A percentile compares a stretch with the other conserved stretches of the same genome.
These are phyloP conservation scores for Dendrocincla tyrannina DNA, from an alignment of 2,797 vertebrate genomes.

Conservation along the genomic window DNA sequence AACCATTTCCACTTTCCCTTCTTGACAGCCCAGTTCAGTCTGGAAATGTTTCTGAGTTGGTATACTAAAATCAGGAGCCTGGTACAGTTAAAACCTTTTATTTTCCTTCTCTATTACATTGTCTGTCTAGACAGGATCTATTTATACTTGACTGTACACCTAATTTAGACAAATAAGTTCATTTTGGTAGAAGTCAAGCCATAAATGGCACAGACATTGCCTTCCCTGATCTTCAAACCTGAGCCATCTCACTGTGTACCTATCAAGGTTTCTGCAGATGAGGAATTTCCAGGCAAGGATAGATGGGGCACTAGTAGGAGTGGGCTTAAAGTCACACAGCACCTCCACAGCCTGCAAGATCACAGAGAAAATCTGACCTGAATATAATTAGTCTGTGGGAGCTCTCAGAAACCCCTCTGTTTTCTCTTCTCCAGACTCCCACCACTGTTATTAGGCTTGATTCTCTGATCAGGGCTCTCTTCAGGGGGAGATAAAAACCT, in stretches of 20 bases:
- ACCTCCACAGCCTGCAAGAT: neutral
- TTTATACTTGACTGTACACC: conserved; percentile 31
- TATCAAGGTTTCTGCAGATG: neutral
- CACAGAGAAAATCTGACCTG: neutral
- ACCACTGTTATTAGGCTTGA: neutral
- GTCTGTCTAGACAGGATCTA: conserved; percentile 60
- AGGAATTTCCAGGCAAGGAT: neutral
- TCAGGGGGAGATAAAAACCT: neutral
- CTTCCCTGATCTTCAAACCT: conserved; percentile 1
- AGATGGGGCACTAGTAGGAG: neutral
- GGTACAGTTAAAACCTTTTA: neutral
- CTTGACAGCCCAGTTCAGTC: neutral
- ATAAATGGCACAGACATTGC: neutral
- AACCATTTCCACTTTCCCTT: neutral
- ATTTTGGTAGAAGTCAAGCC: conserved; percentile 16
- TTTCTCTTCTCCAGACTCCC: neutral
- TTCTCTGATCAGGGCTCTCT: neutral
- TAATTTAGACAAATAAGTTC: conserved; percentile 50
- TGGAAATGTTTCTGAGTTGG: neutral
- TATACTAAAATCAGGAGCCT: neutral
- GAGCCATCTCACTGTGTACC: neutral
- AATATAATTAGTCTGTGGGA: neutral
- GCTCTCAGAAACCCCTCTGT: neutral
- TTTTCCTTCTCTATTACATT: conserved; percentile 28
- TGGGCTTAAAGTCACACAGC: neutral